Base-by-base conservation (phyloP, 2,888 invertebrate genomes). In the Ametastegia equiseti region DNA sequence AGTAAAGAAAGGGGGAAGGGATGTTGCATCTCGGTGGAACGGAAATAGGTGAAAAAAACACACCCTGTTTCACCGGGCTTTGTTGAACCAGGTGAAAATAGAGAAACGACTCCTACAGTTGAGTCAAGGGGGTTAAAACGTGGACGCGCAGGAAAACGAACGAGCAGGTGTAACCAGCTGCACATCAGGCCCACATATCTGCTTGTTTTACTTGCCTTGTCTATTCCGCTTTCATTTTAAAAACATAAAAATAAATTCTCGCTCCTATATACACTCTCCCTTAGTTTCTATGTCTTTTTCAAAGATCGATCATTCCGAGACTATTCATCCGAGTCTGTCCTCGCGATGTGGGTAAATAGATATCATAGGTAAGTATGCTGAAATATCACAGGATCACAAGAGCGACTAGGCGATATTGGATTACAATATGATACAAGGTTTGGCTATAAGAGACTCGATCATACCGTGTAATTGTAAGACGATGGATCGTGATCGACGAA, bases 41-140 rank as follows among this genome's bases (percentile, higher is more conserved):
- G 78, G 78, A 78, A 78, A 60, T 78, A 60, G 47, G 45, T 23
- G 78, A 57, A 75, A 63, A 63, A 57, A 36, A 60, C 60, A 78
- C 78, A 78, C 78, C 78, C 78, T 50, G 15, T 63, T 23, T 36
- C 54, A 9, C 11, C 54, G 11, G 78, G 78, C 78, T 60, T 78
- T 78, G 78, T 78, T 57, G 78, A 60, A 60, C 78, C 78, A 78
- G 78, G 78, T 78, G 78, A 63, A 78, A 54, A 75, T 11, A 75
- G 36, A 75, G 54, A 54, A 75, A 36, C 75, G 19, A 75, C 36
- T 45, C 30, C 45, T 27, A 45, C 47, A 45, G 71, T 47, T 39
- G 67, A 67, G 27, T 7, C 47, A 45, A n/a, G 36, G 54, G 54
- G 75, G 54, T 75, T 75, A 75, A 75, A 54, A 54, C 50, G 50